Percentiles rank a stretch among this genome's conserved stretches.
These are phyloP conservation scores for Brachyopa scutellaris DNA, from an alignment of 2,888 invertebrate genomes.

Conservation along the genomic window DNA sequence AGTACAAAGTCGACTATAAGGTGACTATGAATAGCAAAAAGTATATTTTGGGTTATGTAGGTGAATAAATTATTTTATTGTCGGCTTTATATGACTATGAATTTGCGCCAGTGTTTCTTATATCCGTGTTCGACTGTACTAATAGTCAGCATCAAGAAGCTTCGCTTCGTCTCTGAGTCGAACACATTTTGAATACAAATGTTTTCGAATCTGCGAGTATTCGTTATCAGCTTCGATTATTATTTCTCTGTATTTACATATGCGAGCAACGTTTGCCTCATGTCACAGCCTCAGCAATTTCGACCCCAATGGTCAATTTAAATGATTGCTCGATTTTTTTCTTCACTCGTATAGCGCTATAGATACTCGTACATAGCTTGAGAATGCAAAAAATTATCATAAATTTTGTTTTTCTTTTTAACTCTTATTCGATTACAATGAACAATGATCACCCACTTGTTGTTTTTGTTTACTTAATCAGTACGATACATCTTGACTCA, in stretches of 20 bases:
- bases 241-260: background rate
- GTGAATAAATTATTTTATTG: no score
- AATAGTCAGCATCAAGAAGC: no score
- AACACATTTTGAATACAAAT: conserved; percentile 19
- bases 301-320: conserved; percentile 27
- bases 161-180: no score
- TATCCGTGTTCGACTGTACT: no score
- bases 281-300: conserved; percentile 22
- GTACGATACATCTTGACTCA: background rate
- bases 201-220: conserved; percentile 27
- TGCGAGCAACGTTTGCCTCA: conserved; percentile 17
- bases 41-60: no score
- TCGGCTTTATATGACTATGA: no score
- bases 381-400: conserved; percentile 26
- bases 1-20: no score
- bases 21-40: no score
- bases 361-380: background rate
- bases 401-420: background rate
- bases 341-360: no score
- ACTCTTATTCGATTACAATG: background rate
- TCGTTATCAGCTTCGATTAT: conserved; percentile 29
- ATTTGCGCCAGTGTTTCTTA: no score
- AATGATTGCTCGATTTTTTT: conserved; percentile 17
- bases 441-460: conserved; percentile 10
- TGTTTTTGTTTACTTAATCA: no score